Evolutionary conservation across 2,888 invertebrate species (phyloP).

Genomic region (Agonum fuliginosum): DNA sequence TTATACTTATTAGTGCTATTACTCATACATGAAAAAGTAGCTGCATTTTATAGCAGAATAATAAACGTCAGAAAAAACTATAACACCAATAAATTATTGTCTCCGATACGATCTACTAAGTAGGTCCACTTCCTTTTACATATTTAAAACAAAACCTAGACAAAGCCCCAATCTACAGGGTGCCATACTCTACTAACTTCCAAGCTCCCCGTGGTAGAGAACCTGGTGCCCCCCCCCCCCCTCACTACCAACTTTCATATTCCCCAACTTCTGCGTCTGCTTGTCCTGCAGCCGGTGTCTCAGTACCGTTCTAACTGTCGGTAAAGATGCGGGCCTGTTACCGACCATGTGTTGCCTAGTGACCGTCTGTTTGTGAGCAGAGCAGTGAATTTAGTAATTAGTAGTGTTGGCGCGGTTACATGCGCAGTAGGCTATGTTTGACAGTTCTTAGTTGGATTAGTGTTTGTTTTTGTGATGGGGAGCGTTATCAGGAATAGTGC

Average conservation of each 20-base stretch:
- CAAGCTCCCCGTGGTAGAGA: background rate
- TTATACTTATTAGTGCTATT: no score
- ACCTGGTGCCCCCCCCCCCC: background rate
- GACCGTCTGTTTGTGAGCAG: background rate
- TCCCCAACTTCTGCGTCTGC: background rate
- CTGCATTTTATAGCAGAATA: no score
- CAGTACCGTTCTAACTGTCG: conserved; percentile 56
- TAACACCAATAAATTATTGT: no score
- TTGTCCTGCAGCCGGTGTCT: background rate
- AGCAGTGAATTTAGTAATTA: background rate
- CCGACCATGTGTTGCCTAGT: background rate
- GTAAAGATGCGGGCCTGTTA: background rate
- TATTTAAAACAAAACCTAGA: background rate
- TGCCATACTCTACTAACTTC: background rate
- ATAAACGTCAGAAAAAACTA: no score
- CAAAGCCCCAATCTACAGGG: background rate
- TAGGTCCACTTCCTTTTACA: background rate
- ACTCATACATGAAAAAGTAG: no score
- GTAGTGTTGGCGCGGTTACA: background rate
- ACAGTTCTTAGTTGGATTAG: background rate
- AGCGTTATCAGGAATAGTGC: conserved; percentile 38
- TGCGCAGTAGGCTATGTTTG: no score
- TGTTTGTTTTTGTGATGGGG: conserved; percentile 36
- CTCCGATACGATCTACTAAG: background rate
- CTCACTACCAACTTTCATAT: background rate